phyloP scores from a whole-genome alignment of 1,140 invertebrate species.

The Lamellibrachia luymesi region DNA sequence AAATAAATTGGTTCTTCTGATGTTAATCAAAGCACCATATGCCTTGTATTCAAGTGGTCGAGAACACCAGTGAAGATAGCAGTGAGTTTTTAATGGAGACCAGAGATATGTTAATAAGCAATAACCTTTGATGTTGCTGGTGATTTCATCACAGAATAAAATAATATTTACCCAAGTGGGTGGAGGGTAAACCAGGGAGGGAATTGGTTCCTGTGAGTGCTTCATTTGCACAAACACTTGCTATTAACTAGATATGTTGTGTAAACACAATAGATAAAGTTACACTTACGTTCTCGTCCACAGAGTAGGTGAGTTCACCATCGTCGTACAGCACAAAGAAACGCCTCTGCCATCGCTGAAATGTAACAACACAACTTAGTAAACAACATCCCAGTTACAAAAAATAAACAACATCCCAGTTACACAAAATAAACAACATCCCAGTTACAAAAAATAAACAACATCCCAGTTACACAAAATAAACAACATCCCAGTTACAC shows the following conservation, averaged over 20 bases:
- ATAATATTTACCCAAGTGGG: background rate
- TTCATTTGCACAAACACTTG: background rate
- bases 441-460: background rate
- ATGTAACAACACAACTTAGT: slow-evolving; percentile 56
- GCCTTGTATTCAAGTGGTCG: too few species aligned
- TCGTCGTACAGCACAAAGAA: slow-evolving; percentile 98
- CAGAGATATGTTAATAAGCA: background rate
- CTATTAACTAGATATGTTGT: background rate
- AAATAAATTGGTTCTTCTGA: too few species aligned
- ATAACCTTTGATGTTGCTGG: background rate
- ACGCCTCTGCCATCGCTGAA: slow-evolving; percentile 92
- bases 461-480: too few species aligned
- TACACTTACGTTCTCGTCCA: slow-evolving; percentile 92
- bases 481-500: background rate
- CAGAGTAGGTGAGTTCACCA: slow-evolving; percentile 90
- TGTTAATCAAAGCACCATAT: too few species aligned
- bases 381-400: too few species aligned
- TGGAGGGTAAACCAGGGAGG: too few species aligned
- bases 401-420: too few species aligned
- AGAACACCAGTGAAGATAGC: too few species aligned
- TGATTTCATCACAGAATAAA: background rate
- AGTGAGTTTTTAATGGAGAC: background rate
- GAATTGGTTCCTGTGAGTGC: background rate
- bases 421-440: background rate
- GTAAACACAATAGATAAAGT: slow-evolving; percentile 9